phyloP scores from a whole-genome alignment of 1,140 invertebrate species.

The Gryllus bimaculatus region DNA sequence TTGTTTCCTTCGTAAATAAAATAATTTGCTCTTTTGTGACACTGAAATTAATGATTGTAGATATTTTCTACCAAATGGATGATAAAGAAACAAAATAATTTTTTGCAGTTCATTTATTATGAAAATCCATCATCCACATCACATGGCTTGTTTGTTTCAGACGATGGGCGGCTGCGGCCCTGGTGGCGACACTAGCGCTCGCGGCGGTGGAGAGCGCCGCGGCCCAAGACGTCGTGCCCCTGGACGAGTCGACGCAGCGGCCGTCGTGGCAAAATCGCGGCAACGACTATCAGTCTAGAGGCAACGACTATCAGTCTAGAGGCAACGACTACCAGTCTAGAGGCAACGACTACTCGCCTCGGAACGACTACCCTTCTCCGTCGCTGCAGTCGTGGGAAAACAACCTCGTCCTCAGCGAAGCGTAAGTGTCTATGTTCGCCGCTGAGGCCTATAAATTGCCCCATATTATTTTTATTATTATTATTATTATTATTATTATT shows the following conservation, averaged over 20 bases:
- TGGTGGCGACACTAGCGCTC: not conserved
- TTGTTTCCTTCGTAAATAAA: too few relatives aligned
- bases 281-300: not conserved
- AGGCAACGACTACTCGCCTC: not conserved
- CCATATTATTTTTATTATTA: too few relatives aligned
- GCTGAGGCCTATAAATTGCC: not conserved
- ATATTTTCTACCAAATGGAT: too few relatives aligned
- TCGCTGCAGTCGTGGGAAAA: not conserved
- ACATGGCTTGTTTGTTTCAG: too few relatives aligned
- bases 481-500: not conserved
- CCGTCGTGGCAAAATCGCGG: not conserved
- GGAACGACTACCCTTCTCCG: not conserved
- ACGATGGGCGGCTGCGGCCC: not conserved
- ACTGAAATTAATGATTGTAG: too few relatives aligned
- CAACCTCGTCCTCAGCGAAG: slow-evolving; percentile 9
- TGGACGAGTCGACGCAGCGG: not conserved
- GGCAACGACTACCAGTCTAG: not conserved
- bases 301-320: too few relatives aligned
- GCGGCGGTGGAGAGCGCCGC: not conserved
- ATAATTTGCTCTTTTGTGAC: too few relatives aligned
- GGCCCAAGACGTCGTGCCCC: not conserved
- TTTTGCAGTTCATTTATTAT: too few relatives aligned
- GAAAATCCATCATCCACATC: too few relatives aligned
- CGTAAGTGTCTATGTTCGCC: not conserved
- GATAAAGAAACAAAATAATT: too few relatives aligned